Evolutionary conservation across 2,888 invertebrate species (phyloP), one percentile per base, ranked within the genome.

Genomic region (Stenchaetothrips biformis): DNA sequence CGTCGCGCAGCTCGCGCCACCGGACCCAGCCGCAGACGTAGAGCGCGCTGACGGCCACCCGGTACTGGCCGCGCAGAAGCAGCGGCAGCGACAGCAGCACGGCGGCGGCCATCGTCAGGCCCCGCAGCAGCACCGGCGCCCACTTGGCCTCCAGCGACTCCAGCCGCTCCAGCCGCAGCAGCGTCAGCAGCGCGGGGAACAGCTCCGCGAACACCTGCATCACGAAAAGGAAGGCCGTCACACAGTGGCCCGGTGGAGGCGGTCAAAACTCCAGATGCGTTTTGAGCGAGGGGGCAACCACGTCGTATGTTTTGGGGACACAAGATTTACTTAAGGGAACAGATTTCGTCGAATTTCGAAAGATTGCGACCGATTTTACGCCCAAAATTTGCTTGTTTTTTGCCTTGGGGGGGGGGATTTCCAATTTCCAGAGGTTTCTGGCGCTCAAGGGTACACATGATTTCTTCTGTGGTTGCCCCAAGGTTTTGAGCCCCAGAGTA

Each of bases 141-240:
- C 93, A 93, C 47, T 93, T 86, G 62, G 89, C 87, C 85, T 94
- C 94, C 86, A 94, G 88, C n/a, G 92, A 92, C 85, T 94, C 93
- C 18, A 93, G 87, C 2, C 88, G 86, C 81, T 92, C 91, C 0
- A 92, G 83, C 83, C 90, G 91, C 80, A 92, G 85, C 82, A 89
- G 89, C 0, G 89, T 86, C 37, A 93, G 85, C 2, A 90, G 86
- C 0, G 89, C 85, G 0, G 92, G 91, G 85, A 92, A 91, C 82
- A 92, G 87, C 81, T 93, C 91, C 0, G 92, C 89, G 85, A 93
- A 93, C 7, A 67, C 67, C 67, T 67, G 67, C 21, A 9, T n/a
- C n/a, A n/a, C n/a, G n/a, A n/a, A n/a, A n/a, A n/a, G n/a, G n/a
- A n/a, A n/a, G n/a, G n/a, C n/a, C n/a, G n/a, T n/a, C n/a, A n/a